phyloP scores from a whole-genome alignment of 2,888 invertebrate species.

The Brachynemurus nebulosus region DNA sequence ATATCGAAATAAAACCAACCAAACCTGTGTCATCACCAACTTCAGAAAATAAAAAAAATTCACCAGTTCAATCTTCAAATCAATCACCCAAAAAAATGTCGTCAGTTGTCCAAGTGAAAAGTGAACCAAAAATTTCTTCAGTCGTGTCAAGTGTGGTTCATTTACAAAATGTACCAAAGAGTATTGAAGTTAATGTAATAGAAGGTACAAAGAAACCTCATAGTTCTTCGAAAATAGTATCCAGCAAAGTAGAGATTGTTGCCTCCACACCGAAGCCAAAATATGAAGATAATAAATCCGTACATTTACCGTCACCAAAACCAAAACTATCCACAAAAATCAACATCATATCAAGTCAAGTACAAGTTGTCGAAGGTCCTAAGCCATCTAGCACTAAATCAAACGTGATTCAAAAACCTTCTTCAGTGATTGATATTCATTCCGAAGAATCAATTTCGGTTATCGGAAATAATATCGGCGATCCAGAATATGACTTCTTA shows the following conservation, averaged over 20 bases:
- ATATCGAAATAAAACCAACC: slow-evolving; percentile 33
- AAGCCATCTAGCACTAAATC: slow-evolving; percentile 24
- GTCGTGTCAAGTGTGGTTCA: slow-evolving; percentile 2
- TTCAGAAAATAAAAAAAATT: slow-evolving; percentile 35
- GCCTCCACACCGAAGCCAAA: slow-evolving; percentile 36
- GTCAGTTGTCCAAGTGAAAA: slow-evolving; percentile 25
- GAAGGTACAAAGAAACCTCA: slow-evolving; percentile 16
- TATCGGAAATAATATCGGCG: slow-evolving; percentile 58
- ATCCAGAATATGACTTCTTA: slow-evolving; percentile 73
- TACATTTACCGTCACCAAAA: no score
- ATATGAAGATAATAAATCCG: slow-evolving; percentile 29
- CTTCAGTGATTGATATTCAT: slow-evolving; percentile 41
- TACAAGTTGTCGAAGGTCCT: slow-evolving; percentile 30
- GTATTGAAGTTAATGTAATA: slow-evolving; percentile 19
- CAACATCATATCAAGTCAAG: slow-evolving; percentile 26
- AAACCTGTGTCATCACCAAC: slow-evolving; percentile 29
- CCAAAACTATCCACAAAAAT: slow-evolving; percentile 30
- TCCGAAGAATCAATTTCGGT: slow-evolving; percentile 44
- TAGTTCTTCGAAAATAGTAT: slow-evolving; percentile 18
- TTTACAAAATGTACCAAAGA: slow-evolving; percentile 11
- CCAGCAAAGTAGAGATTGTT: slow-evolving; percentile 42
- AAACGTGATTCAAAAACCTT: slow-evolving; percentile 26
- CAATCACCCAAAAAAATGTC: slow-evolving; percentile 24
- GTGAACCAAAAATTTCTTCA: slow-evolving; percentile 18
- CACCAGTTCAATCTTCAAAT: slow-evolving; percentile 24